A percentile compares a stretch with the other conserved stretches of the same genome.
These are phyloP conservation scores for Furnarius figulus DNA, from an alignment of 2,113 vertebrate species.

Conservation along the genomic window DNA sequence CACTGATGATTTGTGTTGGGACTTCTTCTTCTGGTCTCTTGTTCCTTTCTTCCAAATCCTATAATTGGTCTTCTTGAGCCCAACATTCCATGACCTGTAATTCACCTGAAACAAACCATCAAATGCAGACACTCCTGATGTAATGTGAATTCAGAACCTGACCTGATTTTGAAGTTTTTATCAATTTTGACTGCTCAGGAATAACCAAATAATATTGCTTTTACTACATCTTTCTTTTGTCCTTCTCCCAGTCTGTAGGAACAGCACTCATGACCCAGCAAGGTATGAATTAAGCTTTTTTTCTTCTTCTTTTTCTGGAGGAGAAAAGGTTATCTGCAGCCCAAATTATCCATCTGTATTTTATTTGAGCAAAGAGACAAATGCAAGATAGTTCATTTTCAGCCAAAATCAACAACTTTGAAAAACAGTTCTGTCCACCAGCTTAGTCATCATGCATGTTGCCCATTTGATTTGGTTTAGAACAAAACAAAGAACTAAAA, in stretches of 20 bases:
- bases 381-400: background rate
- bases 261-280: background rate
- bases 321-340: background rate
- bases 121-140: background rate
- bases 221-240: background rate
- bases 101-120: background rate
- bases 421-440: background rate
- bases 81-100: no score
- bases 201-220: background rate
- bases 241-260: background rate
- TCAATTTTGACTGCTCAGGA: background rate
- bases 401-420: slow-evolving; percentile 13
- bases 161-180: background rate
- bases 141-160: background rate
- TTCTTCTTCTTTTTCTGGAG: background rate
- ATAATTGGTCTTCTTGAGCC: no score
- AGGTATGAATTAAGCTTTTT: background rate
- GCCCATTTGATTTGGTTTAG: background rate
- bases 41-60: no score
- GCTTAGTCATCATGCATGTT: background rate
- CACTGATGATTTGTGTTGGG: no score
- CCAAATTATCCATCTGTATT: background rate
- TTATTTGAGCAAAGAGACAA: background rate
- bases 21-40: no score
- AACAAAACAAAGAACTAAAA: slow-evolving; percentile 16